Conservation (phyloP, 2,888 invertebrate species). For the Tinea pellionella region DNA sequence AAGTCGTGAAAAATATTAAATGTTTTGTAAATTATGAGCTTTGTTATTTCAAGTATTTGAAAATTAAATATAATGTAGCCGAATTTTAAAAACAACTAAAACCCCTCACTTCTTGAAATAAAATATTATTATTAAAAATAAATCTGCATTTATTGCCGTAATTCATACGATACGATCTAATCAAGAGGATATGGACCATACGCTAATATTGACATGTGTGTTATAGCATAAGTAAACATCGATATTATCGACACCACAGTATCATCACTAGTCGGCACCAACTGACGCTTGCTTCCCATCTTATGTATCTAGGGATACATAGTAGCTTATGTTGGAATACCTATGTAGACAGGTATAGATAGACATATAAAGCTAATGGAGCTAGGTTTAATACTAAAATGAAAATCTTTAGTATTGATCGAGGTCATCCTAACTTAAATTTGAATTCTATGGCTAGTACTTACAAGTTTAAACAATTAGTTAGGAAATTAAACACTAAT, state of each 20-base stretch:
- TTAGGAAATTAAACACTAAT: too few relatives aligned
- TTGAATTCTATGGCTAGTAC: too few relatives aligned
- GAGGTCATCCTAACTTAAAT: too few relatives aligned
- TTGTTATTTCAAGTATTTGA: too few relatives aligned
- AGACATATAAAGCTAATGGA: too few relatives aligned
- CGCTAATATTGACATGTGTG: neutral
- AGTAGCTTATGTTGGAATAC: neutral
- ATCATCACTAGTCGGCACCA: constrained; percentile 1
- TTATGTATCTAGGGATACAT: constrained; percentile 10
- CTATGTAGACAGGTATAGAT: neutral
- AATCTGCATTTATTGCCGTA: neutral
- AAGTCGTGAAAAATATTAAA: neutral
- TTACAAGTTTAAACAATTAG: too few relatives aligned
- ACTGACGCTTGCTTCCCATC: constrained; percentile 11
- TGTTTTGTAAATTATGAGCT: neutral
- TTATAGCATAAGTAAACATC: neutral
- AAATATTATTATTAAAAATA: neutral
- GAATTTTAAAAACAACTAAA: neutral
- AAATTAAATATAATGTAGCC: too few relatives aligned
- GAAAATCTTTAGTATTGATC: too few relatives aligned
- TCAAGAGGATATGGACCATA: neutral
- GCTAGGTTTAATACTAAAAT: too few relatives aligned
- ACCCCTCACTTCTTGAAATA: neutral
- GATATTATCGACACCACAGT: neutral
- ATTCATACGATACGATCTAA: neutral